phyloP scores from a whole-genome alignment of 2,113 vertebrate species.

The Corvus hawaiiensis region DNA sequence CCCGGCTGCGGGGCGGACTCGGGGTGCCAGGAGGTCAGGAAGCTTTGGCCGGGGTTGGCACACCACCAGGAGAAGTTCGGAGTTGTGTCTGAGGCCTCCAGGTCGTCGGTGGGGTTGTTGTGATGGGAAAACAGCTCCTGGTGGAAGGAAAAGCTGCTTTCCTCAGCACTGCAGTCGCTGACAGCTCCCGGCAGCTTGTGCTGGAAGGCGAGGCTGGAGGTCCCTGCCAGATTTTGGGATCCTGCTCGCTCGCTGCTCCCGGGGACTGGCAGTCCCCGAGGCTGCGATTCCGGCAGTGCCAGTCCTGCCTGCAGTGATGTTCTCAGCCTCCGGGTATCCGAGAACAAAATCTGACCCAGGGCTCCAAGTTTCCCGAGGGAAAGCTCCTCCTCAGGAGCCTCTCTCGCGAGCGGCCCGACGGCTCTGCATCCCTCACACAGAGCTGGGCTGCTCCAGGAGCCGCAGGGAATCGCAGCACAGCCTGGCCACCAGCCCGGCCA shows the following conservation, averaged over 20 bases:
- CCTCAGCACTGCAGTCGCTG: neutral
- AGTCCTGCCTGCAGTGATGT: rapidly evolving
- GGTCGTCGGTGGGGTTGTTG: rapidly evolving
- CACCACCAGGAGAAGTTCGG: too few species aligned
- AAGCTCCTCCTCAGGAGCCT: rapidly evolving
- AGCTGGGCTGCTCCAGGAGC: neutral
- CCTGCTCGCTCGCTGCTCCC: neutral
- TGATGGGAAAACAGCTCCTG: neutral
- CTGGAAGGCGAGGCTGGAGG: neutral
- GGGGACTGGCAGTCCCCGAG: neutral
- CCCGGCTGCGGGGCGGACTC: rapidly evolving
- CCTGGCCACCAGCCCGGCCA: neutral
- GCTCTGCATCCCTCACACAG: neutral
- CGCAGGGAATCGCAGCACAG: rapidly evolving
- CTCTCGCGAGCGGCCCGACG: rapidly evolving
- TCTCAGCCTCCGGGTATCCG: neutral
- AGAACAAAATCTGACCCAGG: neutral
- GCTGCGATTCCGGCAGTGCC: rapidly evolving
- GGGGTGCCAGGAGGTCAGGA: neutral
- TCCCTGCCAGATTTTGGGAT: rapidly evolving
- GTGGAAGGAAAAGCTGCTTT: neutral
- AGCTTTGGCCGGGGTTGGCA: rapidly evolving
- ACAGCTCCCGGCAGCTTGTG: neutral
- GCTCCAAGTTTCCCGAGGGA: neutral
- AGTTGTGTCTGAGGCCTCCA: rapidly evolving